These are phyloP conservation scores for Lithobates sylvaticus DNA, from an alignment of 2,797 vertebrate species.

Conservation along the genomic window DNA sequence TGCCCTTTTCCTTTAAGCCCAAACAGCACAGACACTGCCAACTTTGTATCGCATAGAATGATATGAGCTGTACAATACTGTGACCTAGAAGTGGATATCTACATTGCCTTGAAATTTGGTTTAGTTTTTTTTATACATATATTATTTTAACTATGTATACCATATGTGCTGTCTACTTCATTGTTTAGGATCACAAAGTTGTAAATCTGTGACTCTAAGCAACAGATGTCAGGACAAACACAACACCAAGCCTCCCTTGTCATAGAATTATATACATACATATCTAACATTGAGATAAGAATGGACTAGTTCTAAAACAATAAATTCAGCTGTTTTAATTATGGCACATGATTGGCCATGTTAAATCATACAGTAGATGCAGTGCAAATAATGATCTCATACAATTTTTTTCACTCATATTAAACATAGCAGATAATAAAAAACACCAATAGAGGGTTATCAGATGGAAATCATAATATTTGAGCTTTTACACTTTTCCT, in stretches of 20 bases:
- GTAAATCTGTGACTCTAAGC: not conserved
- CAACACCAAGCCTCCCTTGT: not conserved
- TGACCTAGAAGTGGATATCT: constrained; percentile 85
- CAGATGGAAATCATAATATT: too few relatives aligned
- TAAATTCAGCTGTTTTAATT: too few relatives aligned
- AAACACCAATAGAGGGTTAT: too few relatives aligned
- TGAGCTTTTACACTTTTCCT: not conserved
- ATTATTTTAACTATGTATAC: not conserved
- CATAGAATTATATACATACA: too few relatives aligned
- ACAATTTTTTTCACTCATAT: too few relatives aligned
- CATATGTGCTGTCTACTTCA: constrained; percentile 1
- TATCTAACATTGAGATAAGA: not conserved
- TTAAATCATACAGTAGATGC: too few relatives aligned
- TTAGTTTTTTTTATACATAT: constrained; percentile 70
- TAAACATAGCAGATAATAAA: too few relatives aligned
- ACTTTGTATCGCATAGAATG: constrained; percentile 81
- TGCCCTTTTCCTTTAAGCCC: constrained; percentile 74
- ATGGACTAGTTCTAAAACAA: too few relatives aligned
- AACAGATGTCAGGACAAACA: not conserved
- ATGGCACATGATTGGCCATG: too few relatives aligned
- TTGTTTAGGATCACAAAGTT: not conserved
- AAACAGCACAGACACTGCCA: constrained; percentile 81
- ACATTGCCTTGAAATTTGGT: constrained; percentile 79
- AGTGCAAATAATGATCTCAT: too few relatives aligned
- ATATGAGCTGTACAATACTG: constrained; percentile 88